Evolutionary conservation across 2,888 invertebrate genomes (phyloP).

Genomic region (Troilus luridus): DNA sequence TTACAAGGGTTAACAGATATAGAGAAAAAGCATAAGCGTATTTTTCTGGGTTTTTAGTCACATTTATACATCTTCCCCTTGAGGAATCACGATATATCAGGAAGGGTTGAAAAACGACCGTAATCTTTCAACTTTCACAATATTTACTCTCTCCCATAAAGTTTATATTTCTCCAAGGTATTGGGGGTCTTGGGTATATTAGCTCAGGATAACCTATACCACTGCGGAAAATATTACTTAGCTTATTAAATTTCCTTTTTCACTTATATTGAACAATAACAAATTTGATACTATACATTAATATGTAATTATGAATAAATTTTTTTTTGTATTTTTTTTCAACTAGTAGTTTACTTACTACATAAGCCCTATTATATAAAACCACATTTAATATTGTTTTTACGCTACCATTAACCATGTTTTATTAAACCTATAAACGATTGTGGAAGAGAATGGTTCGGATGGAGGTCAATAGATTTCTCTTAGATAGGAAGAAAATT

Average conservation of each 20-base stretch:
- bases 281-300: background rate
- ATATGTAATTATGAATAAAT: background rate
- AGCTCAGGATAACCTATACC: background rate
- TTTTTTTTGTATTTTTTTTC: too few relatives aligned
- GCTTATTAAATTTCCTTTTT: background rate
- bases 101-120: background rate
- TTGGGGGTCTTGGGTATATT: background rate
- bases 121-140: conserved; percentile 41
- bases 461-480: too few relatives aligned
- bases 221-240: background rate
- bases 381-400: too few relatives aligned
- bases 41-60: background rate
- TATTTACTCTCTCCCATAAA: conserved; percentile 18
- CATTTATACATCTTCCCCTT: conserved; percentile 20
- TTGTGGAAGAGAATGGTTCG: too few relatives aligned
- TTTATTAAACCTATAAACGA: too few relatives aligned
- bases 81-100: conserved; percentile 32
- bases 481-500: too few relatives aligned
- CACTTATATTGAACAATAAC: background rate
- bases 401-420: too few relatives aligned
- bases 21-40: background rate
- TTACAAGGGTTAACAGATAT: background rate
- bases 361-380: too few relatives aligned
- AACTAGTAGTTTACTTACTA: too few relatives aligned
- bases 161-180: conserved; percentile 34